A percentile compares a stretch with the other conserved stretches of the same genome.
These are phyloP conservation scores for Leptonema lineaticorne DNA, from an alignment of 1,140 invertebrate species.

Conservation along the genomic window DNA sequence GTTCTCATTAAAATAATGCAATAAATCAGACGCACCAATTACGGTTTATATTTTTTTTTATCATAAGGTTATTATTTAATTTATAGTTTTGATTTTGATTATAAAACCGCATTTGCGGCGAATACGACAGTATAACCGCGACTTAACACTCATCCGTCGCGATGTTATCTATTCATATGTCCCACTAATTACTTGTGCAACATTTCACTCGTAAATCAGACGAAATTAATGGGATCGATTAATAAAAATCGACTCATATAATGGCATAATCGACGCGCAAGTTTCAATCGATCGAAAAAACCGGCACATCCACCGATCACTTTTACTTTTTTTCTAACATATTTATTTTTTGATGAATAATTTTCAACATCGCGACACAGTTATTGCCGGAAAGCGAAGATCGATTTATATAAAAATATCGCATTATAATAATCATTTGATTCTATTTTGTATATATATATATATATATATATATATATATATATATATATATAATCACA, in stretches of 20 bases:
- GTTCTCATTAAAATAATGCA: no score
- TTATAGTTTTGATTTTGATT: no score
- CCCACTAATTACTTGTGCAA: no score
- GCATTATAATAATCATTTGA: background rate
- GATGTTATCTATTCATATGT: no score
- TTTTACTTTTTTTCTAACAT: conserved; percentile 12
- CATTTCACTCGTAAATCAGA: no score
- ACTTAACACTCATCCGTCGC: no score
- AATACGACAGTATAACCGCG: no score
- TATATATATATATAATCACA: background rate
- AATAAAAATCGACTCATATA: background rate
- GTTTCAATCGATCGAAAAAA: conserved; percentile 2
- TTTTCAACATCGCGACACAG: background rate
- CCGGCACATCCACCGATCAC: conserved; percentile 13
- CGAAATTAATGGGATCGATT: background rate
- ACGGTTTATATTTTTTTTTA: no score
- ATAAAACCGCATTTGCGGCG: no score
- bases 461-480: background rate
- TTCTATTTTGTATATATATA: background rate
- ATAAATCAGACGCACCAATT: no score
- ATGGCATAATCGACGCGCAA: background rate
- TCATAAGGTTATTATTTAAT: no score
- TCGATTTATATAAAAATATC: background rate
- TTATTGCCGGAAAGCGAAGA: background rate
- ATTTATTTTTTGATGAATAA: background rate